phyloP scores from a whole-genome alignment of 2,888 invertebrate genomes.

The Drosophila barbarae region DNA sequence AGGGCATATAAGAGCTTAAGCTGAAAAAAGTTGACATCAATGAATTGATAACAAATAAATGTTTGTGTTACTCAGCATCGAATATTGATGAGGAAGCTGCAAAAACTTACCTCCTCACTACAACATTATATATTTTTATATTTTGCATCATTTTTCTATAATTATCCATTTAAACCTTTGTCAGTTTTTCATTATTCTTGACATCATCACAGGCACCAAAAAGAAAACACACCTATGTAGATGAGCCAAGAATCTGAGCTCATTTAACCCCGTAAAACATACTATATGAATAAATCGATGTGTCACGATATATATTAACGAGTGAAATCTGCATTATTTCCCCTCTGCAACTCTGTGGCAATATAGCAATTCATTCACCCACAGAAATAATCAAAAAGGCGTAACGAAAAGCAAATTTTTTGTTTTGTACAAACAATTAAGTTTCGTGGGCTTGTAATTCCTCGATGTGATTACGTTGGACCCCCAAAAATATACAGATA shows the following conservation, averaged over 20 bases:
- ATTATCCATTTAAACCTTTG: constrained; percentile 14
- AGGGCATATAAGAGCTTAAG: too few relatives aligned
- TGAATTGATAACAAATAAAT: background rate
- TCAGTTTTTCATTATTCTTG: constrained; percentile 5
- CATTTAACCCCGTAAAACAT: constrained; percentile 18
- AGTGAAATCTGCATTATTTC: background rate
- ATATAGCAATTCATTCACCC: constrained; percentile 36
- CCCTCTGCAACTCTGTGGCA: background rate
- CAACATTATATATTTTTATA: background rate
- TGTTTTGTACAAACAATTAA: constrained; percentile 53
- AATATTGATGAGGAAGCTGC: background rate
- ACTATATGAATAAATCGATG: constrained; percentile 10
- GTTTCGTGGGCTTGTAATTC: constrained; percentile 59
- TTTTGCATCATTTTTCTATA: constrained; percentile 8
- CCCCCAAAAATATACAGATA: constrained; percentile 29
- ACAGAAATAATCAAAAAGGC: constrained; percentile 48
- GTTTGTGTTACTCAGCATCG: background rate
- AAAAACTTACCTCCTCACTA: background rate
- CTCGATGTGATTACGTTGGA: constrained; percentile 57
- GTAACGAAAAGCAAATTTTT: constrained; percentile 46
- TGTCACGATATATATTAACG: constrained; percentile 11
- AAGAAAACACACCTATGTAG: background rate
- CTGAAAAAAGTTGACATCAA: background rate
- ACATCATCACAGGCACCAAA: constrained; percentile 11
- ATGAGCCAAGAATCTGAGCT: constrained; percentile 19